A percentile compares a stretch with the other conserved stretches of the same genome.
phyloP scores from a whole-genome alignment of 2,113 vertebrate species.

The Cinclus mexicanus region DNA sequence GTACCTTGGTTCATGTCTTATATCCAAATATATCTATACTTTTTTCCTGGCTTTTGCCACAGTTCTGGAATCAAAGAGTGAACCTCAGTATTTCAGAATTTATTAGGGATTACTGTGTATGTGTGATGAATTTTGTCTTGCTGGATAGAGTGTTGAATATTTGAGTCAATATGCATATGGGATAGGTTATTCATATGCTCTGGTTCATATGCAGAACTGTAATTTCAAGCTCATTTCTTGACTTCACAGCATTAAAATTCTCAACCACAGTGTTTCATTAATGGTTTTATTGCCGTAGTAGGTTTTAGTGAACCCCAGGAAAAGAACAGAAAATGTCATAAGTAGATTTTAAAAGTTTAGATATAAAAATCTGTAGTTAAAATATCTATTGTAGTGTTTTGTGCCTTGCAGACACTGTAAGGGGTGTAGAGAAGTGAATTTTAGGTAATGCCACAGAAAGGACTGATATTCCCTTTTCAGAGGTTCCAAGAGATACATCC shows the following conservation, averaged over 20 bases:
- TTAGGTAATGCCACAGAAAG: background rate
- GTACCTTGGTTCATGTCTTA: background rate
- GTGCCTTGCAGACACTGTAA: background rate
- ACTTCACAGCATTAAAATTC: conserved; percentile 15
- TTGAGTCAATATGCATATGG: background rate
- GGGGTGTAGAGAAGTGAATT: background rate
- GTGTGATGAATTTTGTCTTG: background rate
- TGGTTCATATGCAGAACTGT: background rate
- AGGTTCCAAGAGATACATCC: background rate
- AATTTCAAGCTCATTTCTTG: background rate
- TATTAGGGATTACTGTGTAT: background rate
- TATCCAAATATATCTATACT: background rate
- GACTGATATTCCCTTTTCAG: background rate
- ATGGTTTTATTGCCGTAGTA: conserved; percentile 26
- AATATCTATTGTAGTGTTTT: background rate
- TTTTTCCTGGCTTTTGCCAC: background rate
- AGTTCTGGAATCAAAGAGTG: background rate
- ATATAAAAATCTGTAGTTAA: background rate
- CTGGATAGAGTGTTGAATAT: background rate
- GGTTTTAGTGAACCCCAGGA: background rate
- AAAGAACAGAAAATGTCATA: background rate
- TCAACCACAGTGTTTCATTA: background rate
- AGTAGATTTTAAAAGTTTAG: background rate
- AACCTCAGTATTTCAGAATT: background rate
- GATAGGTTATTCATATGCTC: background rate